Conservation (phyloP, 2,797 vertebrate species). For the Sphaeramia orbicularis region DNA sequence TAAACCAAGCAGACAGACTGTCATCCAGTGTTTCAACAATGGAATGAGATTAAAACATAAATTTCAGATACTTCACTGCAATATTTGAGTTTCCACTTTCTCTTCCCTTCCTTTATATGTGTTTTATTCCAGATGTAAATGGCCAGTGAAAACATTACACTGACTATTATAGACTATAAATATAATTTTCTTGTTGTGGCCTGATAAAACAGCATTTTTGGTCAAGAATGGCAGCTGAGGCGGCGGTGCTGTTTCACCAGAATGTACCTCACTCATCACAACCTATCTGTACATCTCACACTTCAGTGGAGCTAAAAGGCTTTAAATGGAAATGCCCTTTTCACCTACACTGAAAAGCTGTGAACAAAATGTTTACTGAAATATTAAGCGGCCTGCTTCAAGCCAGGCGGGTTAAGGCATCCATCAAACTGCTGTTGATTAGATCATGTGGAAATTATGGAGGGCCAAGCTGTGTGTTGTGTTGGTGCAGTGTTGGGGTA, state of each 20-base stretch:
- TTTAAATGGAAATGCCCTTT: conserved; percentile 65
- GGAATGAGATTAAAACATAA: neutral
- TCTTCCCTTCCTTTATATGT: conserved; percentile 10
- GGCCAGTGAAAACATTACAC: conserved; percentile 70
- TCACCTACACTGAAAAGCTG: conserved; percentile 47
- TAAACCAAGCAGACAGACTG: conserved; percentile 2
- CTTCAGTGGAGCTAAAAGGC: conserved; percentile 61
- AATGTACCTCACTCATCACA: conserved; percentile 67
- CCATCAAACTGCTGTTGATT: conserved; percentile 66
- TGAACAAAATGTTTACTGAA: conserved; percentile 48
- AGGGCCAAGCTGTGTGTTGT: conserved; percentile 53
- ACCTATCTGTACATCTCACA: conserved; percentile 63
- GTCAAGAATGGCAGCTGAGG: conserved; percentile 53
- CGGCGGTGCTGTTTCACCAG: conserved; percentile 47
- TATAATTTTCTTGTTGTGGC: conserved; percentile 42
- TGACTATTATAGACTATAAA: conserved; percentile 51
- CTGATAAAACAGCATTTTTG: conserved; percentile 62
- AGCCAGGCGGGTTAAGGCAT: conserved; percentile 42
- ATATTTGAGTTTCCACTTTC: conserved; percentile 42
- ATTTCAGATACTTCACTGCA: conserved; percentile 16
- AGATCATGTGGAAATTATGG: conserved; percentile 64
- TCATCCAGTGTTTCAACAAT: conserved; percentile 21
- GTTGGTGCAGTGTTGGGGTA: conserved; percentile 43
- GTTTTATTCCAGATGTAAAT: conserved; percentile 43
- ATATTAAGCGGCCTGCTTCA: conserved; percentile 41